These are phyloP conservation scores for Callinectes sapidus DNA, from an alignment of 2,888 invertebrate genomes.

Conservation along the genomic window DNA sequence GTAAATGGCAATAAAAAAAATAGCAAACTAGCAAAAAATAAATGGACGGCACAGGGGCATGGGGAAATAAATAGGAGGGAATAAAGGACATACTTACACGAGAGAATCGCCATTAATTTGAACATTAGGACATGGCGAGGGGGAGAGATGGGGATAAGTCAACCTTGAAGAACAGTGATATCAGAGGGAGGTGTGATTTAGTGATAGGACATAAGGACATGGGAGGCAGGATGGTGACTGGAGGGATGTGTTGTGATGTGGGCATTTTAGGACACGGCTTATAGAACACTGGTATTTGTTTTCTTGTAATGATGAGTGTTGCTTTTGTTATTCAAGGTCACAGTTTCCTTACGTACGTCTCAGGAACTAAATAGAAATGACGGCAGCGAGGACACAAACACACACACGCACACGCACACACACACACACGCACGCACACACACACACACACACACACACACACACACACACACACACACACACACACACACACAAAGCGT, in stretches of 20 bases:
- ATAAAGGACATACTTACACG: background rate
- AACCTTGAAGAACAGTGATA: too few relatives aligned
- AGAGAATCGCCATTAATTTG: background rate
- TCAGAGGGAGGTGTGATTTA: background rate
- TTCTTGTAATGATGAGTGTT: background rate
- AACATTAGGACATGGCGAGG: background rate
- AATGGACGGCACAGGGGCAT: background rate
- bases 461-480: constrained; percentile 21
- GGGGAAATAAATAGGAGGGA: background rate
- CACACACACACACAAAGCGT: constrained; percentile 9
- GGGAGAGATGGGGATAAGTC: background rate
- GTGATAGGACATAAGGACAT: background rate
- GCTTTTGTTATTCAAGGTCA: background rate
- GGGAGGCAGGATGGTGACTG: background rate
- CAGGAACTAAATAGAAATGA: background rate
- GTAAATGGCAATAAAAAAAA: background rate
- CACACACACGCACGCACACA: constrained; percentile 10
- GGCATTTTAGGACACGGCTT: background rate
- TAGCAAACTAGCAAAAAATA: background rate
- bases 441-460: constrained; percentile 25
- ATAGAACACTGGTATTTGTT: background rate
- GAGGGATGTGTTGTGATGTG: background rate
- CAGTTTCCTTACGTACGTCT: background rate
- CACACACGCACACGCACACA: constrained; percentile 16
- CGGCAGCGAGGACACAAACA: background rate